phyloP scores from a whole-genome alignment of 2,888 invertebrate species.

The Epiblema foenella region DNA sequence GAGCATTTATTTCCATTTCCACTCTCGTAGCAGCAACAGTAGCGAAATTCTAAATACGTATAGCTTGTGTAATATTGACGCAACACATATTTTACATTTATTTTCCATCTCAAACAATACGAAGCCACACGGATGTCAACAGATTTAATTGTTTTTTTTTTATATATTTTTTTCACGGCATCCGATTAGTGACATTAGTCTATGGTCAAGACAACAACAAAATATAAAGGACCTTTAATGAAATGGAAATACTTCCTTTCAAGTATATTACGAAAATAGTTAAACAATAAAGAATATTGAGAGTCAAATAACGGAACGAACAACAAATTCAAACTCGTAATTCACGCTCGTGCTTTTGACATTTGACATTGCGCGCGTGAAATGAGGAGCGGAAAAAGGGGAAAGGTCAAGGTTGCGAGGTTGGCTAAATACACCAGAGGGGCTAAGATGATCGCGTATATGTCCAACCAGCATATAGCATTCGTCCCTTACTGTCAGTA shows the following conservation, averaged over 20 bases:
- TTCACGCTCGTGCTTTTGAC: slow-evolving; percentile 35
- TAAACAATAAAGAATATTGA: background rate
- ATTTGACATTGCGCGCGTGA: slow-evolving; percentile 34
- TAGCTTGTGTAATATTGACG: slow-evolving; percentile 25
- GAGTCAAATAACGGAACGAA: slow-evolving; percentile 28
- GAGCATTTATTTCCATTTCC: slow-evolving; percentile 33
- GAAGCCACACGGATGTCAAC: slow-evolving; percentile 20
- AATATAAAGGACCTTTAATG: background rate
- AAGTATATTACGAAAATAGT: background rate
- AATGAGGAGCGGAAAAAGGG: slow-evolving; percentile 36
- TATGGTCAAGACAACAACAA: background rate
- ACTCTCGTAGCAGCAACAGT: slow-evolving; percentile 23
- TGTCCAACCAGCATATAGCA: no score
- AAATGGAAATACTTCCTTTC: background rate
- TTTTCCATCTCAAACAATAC: slow-evolving; percentile 32
- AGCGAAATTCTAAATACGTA: slow-evolving; percentile 28
- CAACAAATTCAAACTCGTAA: slow-evolving; percentile 31
- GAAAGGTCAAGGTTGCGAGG: slow-evolving; percentile 42
- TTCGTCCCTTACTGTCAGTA: no score
- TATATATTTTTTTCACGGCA: slow-evolving; percentile 6
- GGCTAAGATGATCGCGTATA: no score
- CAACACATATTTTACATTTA: slow-evolving; percentile 31
- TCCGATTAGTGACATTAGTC: slow-evolving; percentile 9
- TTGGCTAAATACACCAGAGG: no score
- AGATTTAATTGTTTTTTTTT: slow-evolving; percentile 10